A percentile compares a stretch with the other conserved stretches of the same genome.
phyloP scores from a whole-genome alignment of 2,888 invertebrate species.

The Drosophila lacicola region DNA sequence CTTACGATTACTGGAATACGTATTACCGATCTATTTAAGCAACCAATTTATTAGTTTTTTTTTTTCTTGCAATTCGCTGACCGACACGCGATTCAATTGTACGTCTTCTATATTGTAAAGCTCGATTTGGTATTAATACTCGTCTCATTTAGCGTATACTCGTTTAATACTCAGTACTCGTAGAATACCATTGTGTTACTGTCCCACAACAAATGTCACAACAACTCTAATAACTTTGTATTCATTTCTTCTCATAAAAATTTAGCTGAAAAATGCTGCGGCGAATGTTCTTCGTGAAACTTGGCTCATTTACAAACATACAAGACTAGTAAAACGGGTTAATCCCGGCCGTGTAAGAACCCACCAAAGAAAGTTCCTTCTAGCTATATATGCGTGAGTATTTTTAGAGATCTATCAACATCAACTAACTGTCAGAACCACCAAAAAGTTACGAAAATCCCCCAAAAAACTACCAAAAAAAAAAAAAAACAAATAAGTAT shows the following conservation, averaged over 20 bases:
- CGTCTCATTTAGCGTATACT: slow-evolving; percentile 3
- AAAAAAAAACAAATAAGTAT: slow-evolving; percentile 8
- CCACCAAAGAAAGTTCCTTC: slow-evolving; percentile 99
- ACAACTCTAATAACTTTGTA: slow-evolving; percentile 80
- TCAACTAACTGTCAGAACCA: slow-evolving; percentile 67
- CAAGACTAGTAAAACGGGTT: slow-evolving; percentile 98
- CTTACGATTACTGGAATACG: background rate
- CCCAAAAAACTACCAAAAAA: slow-evolving; percentile 14
- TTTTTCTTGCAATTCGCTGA: background rate
- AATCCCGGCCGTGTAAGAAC: slow-evolving; percentile 98
- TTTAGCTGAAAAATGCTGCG: slow-evolving; percentile 99
- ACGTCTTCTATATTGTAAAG: background rate
- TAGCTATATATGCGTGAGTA: slow-evolving; percentile 98
- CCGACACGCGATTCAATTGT: background rate
- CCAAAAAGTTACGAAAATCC: slow-evolving; percentile 39
- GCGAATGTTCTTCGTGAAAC: slow-evolving; percentile 99
- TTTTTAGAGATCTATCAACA: slow-evolving; percentile 81
- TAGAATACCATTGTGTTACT: slow-evolving; percentile 18
- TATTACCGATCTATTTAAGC: background rate
- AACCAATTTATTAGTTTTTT: background rate
- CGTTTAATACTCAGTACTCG: slow-evolving; percentile 13
- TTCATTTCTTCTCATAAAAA: slow-evolving; percentile 83
- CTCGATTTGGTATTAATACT: slow-evolving; percentile 1
- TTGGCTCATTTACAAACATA: slow-evolving; percentile 99
- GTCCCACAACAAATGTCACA: slow-evolving; percentile 27